A percentile compares a stretch with the other conserved stretches of the same genome.
Evolutionary conservation across 2,888 invertebrate species (phyloP).

Genomic region (Trissoscelio sp.): DNA sequence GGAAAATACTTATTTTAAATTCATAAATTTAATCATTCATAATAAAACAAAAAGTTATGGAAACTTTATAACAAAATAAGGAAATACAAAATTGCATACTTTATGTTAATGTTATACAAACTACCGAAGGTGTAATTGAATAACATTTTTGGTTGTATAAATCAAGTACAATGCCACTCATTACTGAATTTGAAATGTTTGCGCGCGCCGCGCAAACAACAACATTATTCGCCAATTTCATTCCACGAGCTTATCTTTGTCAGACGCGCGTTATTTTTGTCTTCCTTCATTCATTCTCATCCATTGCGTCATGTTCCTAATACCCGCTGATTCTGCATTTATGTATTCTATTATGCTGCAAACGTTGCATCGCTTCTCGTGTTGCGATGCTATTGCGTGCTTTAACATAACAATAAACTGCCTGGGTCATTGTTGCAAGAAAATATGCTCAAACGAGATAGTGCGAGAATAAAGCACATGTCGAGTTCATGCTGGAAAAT

Average conservation of each 20-base stretch:
- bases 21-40: too few relatives aligned
- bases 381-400: conserved; percentile 72
- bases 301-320: conserved; percentile 47
- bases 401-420: conserved; percentile 76
- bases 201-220: conserved; percentile 16
- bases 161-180: conserved; percentile 13
- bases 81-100: too few relatives aligned
- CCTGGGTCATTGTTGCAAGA: conserved; percentile 72
- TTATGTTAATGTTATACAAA: too few relatives aligned
- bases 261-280: conserved; percentile 36
- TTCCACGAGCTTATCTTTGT: conserved; percentile 27
- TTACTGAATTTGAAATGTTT: conserved; percentile 38
- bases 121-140: too few relatives aligned
- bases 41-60: too few relatives aligned
- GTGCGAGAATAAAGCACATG: conserved; percentile 54
- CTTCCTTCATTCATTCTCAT: conserved; percentile 53
- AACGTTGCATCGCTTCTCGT: conserved; percentile 65
- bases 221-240: conserved; percentile 50
- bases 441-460: conserved; percentile 70
- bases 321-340: conserved; percentile 74
- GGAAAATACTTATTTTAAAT: too few relatives aligned
- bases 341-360: conserved; percentile 76
- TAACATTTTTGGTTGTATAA: background rate
- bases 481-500: conserved; percentile 50
- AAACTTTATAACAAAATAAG: too few relatives aligned